Evolutionary conservation across 2,888 invertebrate genomes (phyloP), one percentile per base, ranked within the genome.

Genomic region (Nemurella pictetii): DNA sequence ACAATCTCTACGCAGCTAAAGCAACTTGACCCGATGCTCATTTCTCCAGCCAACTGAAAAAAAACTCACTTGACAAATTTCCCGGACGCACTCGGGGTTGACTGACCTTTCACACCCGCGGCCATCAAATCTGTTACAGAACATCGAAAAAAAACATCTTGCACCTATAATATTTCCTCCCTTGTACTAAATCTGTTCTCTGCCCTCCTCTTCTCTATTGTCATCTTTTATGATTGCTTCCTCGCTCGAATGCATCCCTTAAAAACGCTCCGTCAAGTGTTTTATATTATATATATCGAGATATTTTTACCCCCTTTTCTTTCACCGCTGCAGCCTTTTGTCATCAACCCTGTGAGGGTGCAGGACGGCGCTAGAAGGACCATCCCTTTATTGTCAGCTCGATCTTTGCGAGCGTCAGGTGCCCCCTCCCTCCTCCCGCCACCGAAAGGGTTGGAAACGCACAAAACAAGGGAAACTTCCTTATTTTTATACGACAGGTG

Each of bases 401-500:
- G 55, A 55, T 3, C 9, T 3, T 5, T 5, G 32, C 25, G 26
- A 1, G 81, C 55, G 35, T 82, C 82, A 82, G 82, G 82, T 82
- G 82, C 82, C 25, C 28, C 77, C n/a, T 20, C 74, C 74, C 74
- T n/a, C 74, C 26, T 28, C 26, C 26, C 26, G n/a, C 55, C 72
- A 20, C 20, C 20, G 35, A 36, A 35, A 72, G 55, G 72, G 55
- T 82, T 27, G 29, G n/a, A 77, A 77, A 78, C n/a, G 20, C 28
- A 29, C 26, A 78, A 72, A 72, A 72, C 55, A 55, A 55, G 82
- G 5, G 72, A 82, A 82, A 72, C 82, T 82, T 82, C 82, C 82
- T 82, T 82, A 82, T 82, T 82, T 82, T 82, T 82, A 82, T 82
- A 82, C 29, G 82, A 55, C 82, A 55, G n/a, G 82, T 36, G 82